Base-by-base conservation (phyloP, 2,888 invertebrate species). In the Andricus quercusramuli region DNA sequence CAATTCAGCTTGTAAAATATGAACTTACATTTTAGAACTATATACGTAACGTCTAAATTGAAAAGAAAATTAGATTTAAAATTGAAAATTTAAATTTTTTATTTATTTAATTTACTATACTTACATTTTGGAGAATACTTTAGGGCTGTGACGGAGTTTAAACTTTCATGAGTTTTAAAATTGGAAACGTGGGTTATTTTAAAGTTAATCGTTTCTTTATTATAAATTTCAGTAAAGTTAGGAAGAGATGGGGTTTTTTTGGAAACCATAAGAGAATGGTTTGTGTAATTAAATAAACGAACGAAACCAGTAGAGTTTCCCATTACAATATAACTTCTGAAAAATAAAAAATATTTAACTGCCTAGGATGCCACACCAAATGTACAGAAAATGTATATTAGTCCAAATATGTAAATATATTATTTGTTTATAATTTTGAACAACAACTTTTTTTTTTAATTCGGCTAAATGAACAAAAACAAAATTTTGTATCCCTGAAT, bases 51-150 rank as follows among this genome's bases (percentile, higher is more conserved):
- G 9, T 41, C 1, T 3, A 22, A 80, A 64, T 79, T 25, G 29
- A 41, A 37, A 92, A 89, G 0, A 22, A 59, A 13, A n/a, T n/a
- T n/a, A n/a, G 0, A 13, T 59, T 59, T 22, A 13, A 13, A 22
- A 29, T 17, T 8, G 17, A 29, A 64, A 64, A 29, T 1, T 2
- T 29, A 15, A 25, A 64, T 29, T 64, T 94, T 95, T 95, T 83
- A 51, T 89, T 86, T 82, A 78, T 94, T 95, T 95, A 82, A 51
- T 89, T 86, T 82, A 78, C 79, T 56, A n/a, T 79, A 79, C 86
- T 83, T 87, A 95, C 95, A 94, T 91, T 93, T 93, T 0, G 94
- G 94, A 0, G 95, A 94, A 90, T 94, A 95, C 88, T 94, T 93
- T 3, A 95, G 79, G 41, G 79, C 82, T 4, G 88, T 88, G 8